Evolutionary conservation across 2,797 vertebrate species (phyloP).

Genomic region (Epinephelus awoara): DNA sequence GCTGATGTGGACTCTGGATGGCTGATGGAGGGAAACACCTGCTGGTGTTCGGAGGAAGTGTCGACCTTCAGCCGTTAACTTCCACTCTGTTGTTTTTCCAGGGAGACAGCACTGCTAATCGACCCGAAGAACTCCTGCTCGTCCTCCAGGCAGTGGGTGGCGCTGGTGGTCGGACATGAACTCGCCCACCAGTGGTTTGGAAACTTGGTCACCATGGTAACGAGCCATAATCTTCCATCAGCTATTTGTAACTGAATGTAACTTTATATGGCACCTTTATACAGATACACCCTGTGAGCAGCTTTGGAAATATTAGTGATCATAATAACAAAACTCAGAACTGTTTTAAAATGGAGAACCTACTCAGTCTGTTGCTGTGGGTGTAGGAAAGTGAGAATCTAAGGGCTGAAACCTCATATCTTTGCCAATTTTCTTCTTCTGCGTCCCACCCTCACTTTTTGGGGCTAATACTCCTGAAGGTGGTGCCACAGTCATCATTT

Average conservation of each 20-base stretch:
- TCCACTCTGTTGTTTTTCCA: conserved; percentile 62
- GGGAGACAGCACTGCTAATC: conserved; percentile 98
- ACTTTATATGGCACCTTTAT: neutral
- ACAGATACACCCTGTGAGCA: neutral
- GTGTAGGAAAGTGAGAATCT: too few relatives aligned
- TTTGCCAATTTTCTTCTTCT: too few relatives aligned
- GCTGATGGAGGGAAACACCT: neutral
- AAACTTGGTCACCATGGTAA: conserved; percentile 99
- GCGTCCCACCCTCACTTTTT: too few relatives aligned
- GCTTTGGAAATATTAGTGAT: neutral
- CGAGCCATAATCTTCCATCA: conserved; percentile 5
- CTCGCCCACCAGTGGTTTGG: conserved; percentile 99
- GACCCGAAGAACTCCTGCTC: conserved; percentile 98
- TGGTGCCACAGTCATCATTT: too few relatives aligned
- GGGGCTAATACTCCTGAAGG: too few relatives aligned
- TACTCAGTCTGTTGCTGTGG: too few relatives aligned
- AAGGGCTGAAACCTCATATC: too few relatives aligned
- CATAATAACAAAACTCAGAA: neutral
- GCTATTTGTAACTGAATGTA: neutral
- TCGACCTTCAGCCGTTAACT: conserved; percentile 24
- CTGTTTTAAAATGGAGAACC: too few relatives aligned
- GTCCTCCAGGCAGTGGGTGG: conserved; percentile 98
- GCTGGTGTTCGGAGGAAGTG: neutral
- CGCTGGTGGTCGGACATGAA: conserved; percentile 97
- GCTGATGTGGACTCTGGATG: neutral